These are phyloP conservation scores for Plectrocnemia conspersa DNA, from an alignment of 1,140 invertebrate species.

Conservation along the genomic window DNA sequence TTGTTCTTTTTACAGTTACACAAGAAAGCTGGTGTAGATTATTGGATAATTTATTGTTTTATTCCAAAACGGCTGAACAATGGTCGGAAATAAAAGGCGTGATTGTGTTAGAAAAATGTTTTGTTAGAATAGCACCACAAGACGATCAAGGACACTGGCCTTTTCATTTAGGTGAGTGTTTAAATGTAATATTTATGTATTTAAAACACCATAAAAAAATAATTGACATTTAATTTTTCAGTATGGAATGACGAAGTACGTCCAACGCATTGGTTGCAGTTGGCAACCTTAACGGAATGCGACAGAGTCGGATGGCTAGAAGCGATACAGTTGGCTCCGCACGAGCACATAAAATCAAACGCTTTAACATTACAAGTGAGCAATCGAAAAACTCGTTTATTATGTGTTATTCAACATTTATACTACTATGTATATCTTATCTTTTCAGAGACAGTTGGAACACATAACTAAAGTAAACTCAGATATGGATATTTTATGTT, in stretches of 20 bases:
- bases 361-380: constrained; percentile 50
- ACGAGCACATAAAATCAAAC: constrained; percentile 74
- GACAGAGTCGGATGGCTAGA: constrained; percentile 86
- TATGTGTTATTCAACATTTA: constrained; percentile 1
- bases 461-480: constrained; percentile 56
- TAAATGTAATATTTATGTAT: constrained; percentile 14
- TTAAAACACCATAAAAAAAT: constrained; percentile 12
- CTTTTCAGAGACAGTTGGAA: constrained; percentile 41
- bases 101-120: constrained; percentile 81
- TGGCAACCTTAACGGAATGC: constrained; percentile 72
- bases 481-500: constrained; percentile 63
- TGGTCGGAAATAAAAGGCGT: constrained; percentile 84
- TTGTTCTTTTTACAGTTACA: constrained; percentile 57
- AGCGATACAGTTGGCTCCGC: constrained; percentile 78
- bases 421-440: background rate
- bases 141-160: constrained; percentile 58
- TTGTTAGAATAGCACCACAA: constrained; percentile 49
- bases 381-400: background rate
- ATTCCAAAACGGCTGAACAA: constrained; percentile 85
- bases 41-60: constrained; percentile 89
- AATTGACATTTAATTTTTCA: constrained; percentile 43
- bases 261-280: constrained; percentile 56
- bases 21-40: constrained; percentile 85
- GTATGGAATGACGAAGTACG: constrained; percentile 75
- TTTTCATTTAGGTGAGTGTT: constrained; percentile 63